Base-by-base conservation (phyloP, 2,888 invertebrate genomes). In the Crioceris asparagi region DNA sequence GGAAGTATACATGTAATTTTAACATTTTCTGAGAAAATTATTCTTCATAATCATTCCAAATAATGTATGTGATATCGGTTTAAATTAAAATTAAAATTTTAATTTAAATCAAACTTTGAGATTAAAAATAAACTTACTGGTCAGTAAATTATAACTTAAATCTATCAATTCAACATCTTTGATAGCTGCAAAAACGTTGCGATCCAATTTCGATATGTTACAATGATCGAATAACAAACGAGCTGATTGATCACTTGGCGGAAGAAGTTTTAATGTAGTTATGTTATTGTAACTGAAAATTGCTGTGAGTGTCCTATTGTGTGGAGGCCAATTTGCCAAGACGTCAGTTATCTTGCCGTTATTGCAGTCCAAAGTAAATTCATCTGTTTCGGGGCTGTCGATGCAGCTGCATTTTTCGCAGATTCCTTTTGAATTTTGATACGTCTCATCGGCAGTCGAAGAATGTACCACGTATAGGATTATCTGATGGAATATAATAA, bases 281-380 rank as follows among this genome's bases (percentile, higher is more conserved):
- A 76, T 67, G 44, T 66, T 66, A 56, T 75, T 76, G 55, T 69
- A 64, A 57, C 69, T 71, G 56, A 75, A 73, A n/a, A 68, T 70
- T 36, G 72, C 70, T 47, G 69, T 56, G 36, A 74, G 60, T 40
- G 68, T 60, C n/a, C 45, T 49, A 27, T 51, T 50, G 21, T 53
- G 49, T n/a, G 47, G 34, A 1, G 65, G 64, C 66, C 66, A 67
- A 32, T 57, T 52, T n/a, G 56, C 56, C n/a, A 61, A 47, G 25
- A 55, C 51, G 32, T 58, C 36, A n/a, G 50, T 38, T 29, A 63
- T 46, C 16, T 42, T 39, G 39, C 48, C 33, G 12, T 46, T 46
- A 17, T 45, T 35, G 41, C 66, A 66, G 38, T 63, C 51, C 27
- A 66, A 38, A 18, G 45, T 41, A 16, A 60, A 52, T 7, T 52